Percentiles rank a stretch among this genome's conserved stretches.
phyloP scores from a whole-genome alignment of 2,888 invertebrate species.

The Synergus umbraculus region DNA sequence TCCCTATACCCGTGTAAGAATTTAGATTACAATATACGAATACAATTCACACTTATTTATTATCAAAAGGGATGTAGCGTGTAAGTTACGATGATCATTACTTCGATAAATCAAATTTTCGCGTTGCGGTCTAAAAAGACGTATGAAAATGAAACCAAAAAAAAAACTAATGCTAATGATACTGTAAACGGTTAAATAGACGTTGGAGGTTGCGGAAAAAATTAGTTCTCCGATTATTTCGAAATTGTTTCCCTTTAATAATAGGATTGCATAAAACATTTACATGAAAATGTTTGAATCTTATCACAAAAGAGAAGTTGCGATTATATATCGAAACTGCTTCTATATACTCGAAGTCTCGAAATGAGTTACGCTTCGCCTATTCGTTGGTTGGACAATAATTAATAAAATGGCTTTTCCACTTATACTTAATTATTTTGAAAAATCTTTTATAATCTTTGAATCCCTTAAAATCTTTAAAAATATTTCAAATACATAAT shows the following conservation, averaged over 20 bases:
- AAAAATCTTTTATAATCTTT: too few relatives aligned
- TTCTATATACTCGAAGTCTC: neutral
- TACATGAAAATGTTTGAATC: neutral
- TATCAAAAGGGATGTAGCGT: constrained; percentile 62
- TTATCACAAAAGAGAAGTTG: too few relatives aligned
- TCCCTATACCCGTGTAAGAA: constrained; percentile 23
- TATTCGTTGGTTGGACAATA: too few relatives aligned
- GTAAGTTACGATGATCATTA: constrained; percentile 62
- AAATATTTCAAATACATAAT: too few relatives aligned
- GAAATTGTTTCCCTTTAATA: constrained; percentile 6
- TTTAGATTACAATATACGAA: constrained; percentile 42
- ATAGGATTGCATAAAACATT: neutral
- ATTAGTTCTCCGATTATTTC: neutral
- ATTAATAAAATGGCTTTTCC: too few relatives aligned
- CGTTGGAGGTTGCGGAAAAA: constrained; percentile 60
- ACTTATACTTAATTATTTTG: too few relatives aligned
- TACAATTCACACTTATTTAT: constrained; percentile 59
- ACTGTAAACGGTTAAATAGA: constrained; percentile 67
- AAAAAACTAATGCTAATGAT: constrained; percentile 60
- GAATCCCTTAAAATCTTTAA: too few relatives aligned
- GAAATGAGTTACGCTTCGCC: neutral
- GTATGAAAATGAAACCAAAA: constrained; percentile 44
- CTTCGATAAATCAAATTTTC: constrained; percentile 71
- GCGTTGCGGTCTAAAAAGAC: constrained; percentile 60
- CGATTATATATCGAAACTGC: too few relatives aligned